Conservation (phyloP, 2,888 invertebrate genomes). For the Tipula unca region DNA sequence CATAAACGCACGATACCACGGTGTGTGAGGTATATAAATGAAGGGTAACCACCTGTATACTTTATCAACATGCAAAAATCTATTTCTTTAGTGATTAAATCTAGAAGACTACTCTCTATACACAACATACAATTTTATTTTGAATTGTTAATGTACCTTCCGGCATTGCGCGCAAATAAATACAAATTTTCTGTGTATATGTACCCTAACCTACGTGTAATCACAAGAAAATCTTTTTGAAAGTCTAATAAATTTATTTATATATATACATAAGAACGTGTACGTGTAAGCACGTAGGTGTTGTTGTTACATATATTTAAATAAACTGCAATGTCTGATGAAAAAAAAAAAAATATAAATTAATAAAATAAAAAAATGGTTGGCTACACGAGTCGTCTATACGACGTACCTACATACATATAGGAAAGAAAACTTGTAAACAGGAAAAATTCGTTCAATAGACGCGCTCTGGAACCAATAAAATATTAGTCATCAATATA, state of each 20-base stretch:
- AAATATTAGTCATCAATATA: background rate
- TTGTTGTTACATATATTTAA: background rate
- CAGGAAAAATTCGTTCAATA: background rate
- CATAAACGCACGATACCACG: background rate
- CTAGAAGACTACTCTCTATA: slow-evolving; percentile 14
- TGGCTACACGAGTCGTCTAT: background rate
- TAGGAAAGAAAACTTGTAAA: background rate
- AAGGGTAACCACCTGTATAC: background rate
- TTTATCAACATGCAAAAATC: background rate
- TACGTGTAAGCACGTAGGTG: slow-evolving; percentile 14
- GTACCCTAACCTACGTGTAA: background rate
- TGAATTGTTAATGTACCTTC: background rate
- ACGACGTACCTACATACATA: background rate
- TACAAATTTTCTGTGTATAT: background rate
- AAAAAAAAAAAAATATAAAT: too few species aligned
- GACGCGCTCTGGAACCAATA: background rate
- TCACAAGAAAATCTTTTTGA: background rate
- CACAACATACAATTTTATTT: background rate
- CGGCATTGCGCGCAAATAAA: background rate
- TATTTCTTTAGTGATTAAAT: background rate
- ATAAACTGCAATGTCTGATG: background rate
- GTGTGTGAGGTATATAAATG: background rate
- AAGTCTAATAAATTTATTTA: background rate
- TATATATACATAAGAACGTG: background rate
- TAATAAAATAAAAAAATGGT: too few species aligned